Evolutionary conservation across 2,888 invertebrate species (phyloP), one percentile per base, ranked within the genome.

Genomic region (Nysson spinosus): DNA sequence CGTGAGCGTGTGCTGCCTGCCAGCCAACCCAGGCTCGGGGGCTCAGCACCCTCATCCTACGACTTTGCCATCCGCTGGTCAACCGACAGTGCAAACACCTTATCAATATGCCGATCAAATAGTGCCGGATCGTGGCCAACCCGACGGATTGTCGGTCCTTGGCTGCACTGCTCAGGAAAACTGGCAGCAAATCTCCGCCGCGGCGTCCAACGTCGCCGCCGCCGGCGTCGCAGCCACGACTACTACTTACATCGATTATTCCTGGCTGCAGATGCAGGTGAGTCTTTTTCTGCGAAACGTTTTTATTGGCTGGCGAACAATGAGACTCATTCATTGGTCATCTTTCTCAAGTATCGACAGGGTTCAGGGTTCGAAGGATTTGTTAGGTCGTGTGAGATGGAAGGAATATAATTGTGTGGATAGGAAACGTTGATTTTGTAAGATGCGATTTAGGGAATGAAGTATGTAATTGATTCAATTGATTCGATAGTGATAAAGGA

Each of bases 181-280:
- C 55, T 84, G 84, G 84, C 83, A 84, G 66, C 80, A 82, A 63
- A 79, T 80, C 72, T 79, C 82, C 30, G 64, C 80, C 49, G 63
- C 72, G 26, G 55, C 66, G 9, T 54, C 66, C 62, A 66, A 64
- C 50, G 72, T 68, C 43, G 63, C 79, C 42, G 64, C 79, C 61
- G 70, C 78, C 9, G 70, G 74, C 62, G 51, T 72, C 62, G 50
- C 74, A 24, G 72, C 80, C 20, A 79, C 80, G 47, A 82, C 85
- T 42, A 83, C 85, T 46, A 77, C 87, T 17, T 87, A 86, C 75
- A 85, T 86, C 73, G 87, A 86, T 62, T 87, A 86, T 63, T 86
- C 87, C 16, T 86, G 87, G 87, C 80, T 87, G 67, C 87, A 87
- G 81, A 86, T 87, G 86, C 85, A 85, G 82, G 84, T 84, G 52